Conservation (phyloP, 2,797 vertebrate species). For the Phyllotis vaccarum region DNA sequence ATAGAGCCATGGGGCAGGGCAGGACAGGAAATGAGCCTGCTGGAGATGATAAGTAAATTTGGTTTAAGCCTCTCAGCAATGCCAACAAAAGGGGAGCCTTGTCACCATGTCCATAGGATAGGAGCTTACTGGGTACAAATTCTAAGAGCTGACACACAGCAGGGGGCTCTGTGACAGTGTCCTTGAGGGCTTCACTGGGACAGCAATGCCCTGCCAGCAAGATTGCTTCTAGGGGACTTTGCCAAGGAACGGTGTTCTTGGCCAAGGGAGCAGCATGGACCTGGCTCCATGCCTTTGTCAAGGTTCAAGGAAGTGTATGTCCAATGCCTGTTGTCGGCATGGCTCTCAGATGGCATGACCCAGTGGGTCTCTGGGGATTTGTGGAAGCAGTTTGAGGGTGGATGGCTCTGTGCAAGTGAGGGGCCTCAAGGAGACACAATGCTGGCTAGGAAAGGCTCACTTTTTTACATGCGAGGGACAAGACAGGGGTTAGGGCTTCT, state of each 20-base stretch:
- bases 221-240: not conserved
- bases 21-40: not conserved
- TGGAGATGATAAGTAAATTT: not conserved
- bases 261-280: not conserved
- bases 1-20: not conserved
- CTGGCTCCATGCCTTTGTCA: not conserved
- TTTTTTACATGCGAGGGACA: not conserved
- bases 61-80: not conserved
- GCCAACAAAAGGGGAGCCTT: not conserved
- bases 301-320: not conserved
- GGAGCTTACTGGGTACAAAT: not conserved
- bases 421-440: not conserved
- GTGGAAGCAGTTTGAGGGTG: not conserved
- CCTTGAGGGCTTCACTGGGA: not conserved
- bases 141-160: not conserved
- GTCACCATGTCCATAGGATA: not conserved
- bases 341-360: not conserved
- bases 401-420: not conserved
- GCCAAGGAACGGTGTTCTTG: not conserved
- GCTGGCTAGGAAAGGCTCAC: not conserved
- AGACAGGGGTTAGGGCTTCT: not conserved
- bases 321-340: not conserved
- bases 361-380: not conserved
- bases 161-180: not conserved
- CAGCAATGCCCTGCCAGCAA: not conserved